phyloP scores from a whole-genome alignment of 1,140 invertebrate genomes.

The Neodiprion virginianus region DNA sequence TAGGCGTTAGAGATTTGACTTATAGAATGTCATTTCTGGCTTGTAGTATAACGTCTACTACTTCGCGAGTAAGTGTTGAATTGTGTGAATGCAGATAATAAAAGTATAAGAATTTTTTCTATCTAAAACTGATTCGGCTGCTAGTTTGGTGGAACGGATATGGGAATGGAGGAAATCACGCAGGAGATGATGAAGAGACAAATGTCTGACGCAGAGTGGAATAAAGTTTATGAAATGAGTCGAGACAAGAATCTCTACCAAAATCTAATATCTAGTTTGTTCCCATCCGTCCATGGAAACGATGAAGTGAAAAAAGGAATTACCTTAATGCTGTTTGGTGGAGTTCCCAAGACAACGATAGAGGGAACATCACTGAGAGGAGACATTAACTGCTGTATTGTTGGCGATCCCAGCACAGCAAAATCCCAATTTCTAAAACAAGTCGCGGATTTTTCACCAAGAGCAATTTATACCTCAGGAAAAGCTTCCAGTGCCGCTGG shows the following conservation, averaged over 20 bases:
- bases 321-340: constrained; percentile 96
- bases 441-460: constrained; percentile 93
- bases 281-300: constrained; percentile 97
- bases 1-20: constrained; percentile 95
- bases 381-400: constrained; percentile 97
- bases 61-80: constrained; percentile 69
- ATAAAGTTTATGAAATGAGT: constrained; percentile 97
- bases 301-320: constrained; percentile 97
- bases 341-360: constrained; percentile 93
- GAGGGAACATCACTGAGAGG: constrained; percentile 91
- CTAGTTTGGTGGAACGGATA: constrained; percentile 78
- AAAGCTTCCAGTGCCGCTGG: constrained; percentile 98
- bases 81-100: constrained; percentile 1
- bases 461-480: constrained; percentile 98
- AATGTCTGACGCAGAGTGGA: constrained; percentile 95
- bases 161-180: constrained; percentile 82
- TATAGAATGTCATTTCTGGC: constrained; percentile 96
- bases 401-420: constrained; percentile 98
- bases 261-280: constrained; percentile 92
- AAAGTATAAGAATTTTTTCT: constrained; percentile 11
- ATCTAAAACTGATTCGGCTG: constrained; percentile 20
- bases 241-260: constrained; percentile 91
- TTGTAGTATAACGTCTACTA: constrained; percentile 88
- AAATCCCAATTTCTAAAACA: constrained; percentile 98
- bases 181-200: constrained; percentile 92